Conservation (phyloP, 2,888 invertebrate species). For the Pristionchus fissidentatus region DNA sequence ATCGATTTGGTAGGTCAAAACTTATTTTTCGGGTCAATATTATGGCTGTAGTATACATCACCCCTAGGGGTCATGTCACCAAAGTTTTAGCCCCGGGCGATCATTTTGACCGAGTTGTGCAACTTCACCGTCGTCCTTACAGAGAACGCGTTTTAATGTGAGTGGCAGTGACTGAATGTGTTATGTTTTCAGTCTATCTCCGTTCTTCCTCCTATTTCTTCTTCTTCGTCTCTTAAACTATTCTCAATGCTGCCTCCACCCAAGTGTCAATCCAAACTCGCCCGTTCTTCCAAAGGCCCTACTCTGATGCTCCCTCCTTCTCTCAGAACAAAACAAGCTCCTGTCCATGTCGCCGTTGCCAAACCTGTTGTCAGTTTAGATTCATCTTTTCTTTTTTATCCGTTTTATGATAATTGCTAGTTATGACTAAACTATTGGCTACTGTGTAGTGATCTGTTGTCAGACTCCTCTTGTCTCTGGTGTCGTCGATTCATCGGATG, state of each 20-base stretch:
- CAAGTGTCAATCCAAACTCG: background rate
- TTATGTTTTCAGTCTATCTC: background rate
- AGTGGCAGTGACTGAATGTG: too few species aligned
- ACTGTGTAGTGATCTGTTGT: background rate
- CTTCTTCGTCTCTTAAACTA: conserved; percentile 28
- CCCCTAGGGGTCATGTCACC: too few species aligned
- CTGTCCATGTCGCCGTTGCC: background rate
- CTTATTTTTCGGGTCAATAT: too few species aligned
- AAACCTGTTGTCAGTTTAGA: background rate
- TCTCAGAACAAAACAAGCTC: conserved; percentile 1
- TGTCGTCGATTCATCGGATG: conserved; percentile 17
- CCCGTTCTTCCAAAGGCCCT: background rate
- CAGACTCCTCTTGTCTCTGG: conserved; percentile 13
- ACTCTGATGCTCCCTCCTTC: conserved; percentile 30
- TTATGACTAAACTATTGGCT: background rate
- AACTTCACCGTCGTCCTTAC: too few species aligned
- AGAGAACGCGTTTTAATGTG: too few species aligned
- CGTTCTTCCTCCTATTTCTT: background rate
- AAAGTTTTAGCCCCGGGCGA: too few species aligned
- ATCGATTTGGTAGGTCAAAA: too few species aligned
- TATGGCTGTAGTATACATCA: too few species aligned
- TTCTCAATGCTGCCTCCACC: conserved; percentile 47
- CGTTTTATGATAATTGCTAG: background rate
- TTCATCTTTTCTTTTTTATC: background rate
- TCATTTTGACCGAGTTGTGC: too few species aligned